A percentile compares a stretch with the other conserved stretches of the same genome.
Conservation (phyloP, 92 coral and sea anemone genomes). For the Porites evermanni region DNA sequence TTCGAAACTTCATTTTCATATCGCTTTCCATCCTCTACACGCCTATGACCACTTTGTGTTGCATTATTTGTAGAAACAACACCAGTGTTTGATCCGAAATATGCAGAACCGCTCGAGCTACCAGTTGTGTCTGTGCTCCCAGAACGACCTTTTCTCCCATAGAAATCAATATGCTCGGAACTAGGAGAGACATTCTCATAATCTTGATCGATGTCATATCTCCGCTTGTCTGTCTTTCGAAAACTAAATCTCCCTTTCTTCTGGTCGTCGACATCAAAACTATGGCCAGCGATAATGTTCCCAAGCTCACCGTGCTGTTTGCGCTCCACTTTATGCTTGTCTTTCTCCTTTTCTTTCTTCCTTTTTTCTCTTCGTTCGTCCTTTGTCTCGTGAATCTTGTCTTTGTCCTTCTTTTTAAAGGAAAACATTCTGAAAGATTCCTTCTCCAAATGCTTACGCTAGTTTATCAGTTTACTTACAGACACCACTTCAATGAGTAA, state of each 20-base stretch:
- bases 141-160: constrained; percentile 61
- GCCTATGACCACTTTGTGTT: constrained; percentile 4
- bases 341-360: constrained; percentile 84
- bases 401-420: constrained; percentile 96
- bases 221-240: constrained; percentile 74
- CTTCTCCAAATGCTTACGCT: constrained; percentile 16
- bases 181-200: constrained; percentile 62
- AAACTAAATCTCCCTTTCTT: constrained; percentile 81
- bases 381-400: constrained; percentile 84
- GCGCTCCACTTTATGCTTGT: constrained; percentile 77
- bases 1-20: constrained; percentile 43
- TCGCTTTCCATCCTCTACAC: constrained; percentile 41
- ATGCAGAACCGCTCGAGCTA: constrained; percentile 55
- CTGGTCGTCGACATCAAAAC: constrained; percentile 58
- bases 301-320: constrained; percentile 67
- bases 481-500: constrained; percentile 29
- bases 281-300: constrained; percentile 77
- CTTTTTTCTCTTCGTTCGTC: constrained; percentile 93
- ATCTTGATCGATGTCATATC: constrained; percentile 85
- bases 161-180: constrained; percentile 53
- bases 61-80: background rate
- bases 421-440: constrained; percentile 87
- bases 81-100: constrained; percentile 25
- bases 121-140: constrained; percentile 71
- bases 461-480: constrained; percentile 63